Evolutionary conservation across 1,140 invertebrate genomes (phyloP).

Genomic region (Ceratina calcarata): DNA sequence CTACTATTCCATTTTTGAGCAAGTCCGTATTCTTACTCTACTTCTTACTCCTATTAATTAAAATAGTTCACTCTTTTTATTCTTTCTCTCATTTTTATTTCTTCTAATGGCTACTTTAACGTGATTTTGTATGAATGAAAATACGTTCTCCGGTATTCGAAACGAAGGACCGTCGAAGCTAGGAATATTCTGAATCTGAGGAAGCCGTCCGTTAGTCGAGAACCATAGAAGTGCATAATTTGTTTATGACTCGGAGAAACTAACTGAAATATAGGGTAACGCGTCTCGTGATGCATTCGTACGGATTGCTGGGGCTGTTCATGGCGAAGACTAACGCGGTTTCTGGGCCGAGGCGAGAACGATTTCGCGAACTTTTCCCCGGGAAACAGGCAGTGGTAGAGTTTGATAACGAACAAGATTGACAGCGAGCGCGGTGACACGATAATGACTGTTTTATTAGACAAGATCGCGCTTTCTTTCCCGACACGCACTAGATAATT

Average conservation of each 20-base stretch:
- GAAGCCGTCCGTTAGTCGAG: conserved; percentile 11
- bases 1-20: no score
- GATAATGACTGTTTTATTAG: conserved; percentile 43
- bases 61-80: neutral
- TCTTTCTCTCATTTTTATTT: neutral
- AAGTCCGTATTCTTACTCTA: neutral
- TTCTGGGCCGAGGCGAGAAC: conserved; percentile 19
- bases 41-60: neutral
- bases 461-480: neutral
- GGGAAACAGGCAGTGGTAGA: neutral
- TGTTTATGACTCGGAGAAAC: conserved; percentile 38
- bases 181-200: neutral
- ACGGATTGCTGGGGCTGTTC: conserved; percentile 32
- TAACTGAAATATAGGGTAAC: conserved; percentile 27
- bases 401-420: conserved; percentile 25
- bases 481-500: neutral
- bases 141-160: neutral
- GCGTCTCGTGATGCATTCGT: conserved; percentile 32
- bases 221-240: conserved; percentile 47
- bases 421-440: neutral
- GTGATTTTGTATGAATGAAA: neutral
- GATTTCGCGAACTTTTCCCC: neutral
- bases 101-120: neutral
- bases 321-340: conserved; percentile 25
- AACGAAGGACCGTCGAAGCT: neutral